Base-by-base conservation (phyloP, 2,113 vertebrate genomes). In the Vulpes lagopus region DNA sequence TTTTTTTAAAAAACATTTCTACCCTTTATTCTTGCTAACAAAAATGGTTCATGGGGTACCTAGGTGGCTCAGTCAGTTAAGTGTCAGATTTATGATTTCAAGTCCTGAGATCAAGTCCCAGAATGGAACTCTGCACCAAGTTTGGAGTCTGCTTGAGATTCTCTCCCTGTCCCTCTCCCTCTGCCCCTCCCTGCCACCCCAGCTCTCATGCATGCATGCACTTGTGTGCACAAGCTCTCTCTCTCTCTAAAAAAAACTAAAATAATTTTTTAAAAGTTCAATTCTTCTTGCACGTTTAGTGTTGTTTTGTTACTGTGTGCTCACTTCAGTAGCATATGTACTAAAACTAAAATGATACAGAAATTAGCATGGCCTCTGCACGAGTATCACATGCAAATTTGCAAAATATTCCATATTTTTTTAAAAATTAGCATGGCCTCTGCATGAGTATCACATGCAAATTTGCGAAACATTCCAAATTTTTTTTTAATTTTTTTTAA, bases 21-120 rank as follows among this genome's bases (percentile, higher is more conserved):
- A 99, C 98, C 98, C 98, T 99, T 99, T 99, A 99, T 98, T 99
- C 98, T 98, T 98, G 98, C 99, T 99, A 99, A 99, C 99, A 99
- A 99, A 99, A 99, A 99, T 99, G 99, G 99, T 99, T 69, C 32
- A 69, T n/a, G 67, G 32, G 32, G 3, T 20, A n/a, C 65, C 65
- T 16, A 30, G 65, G 65, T 67, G 30, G 30, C 64, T 67, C 64
- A 5, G 2, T 16, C 30, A 67, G 30, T 67, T 32, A 67, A 67
- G 30, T 30, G n/a, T n/a, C 30, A 67, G 14, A n/a, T 30, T 67
- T 15, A 30, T n/a, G 30, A 67, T 67, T 67, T n/a, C 7, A 3
- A 15, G 30, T 67, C 65, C 65, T 17, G 65, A 17, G 30, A 17
- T 67, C 7, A 2, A n/a, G 65, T 15, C 59, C 59, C 30, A 7